These are phyloP conservation scores for Suillia variegata DNA, from an alignment of 2,888 invertebrate species.

Conservation along the genomic window DNA sequence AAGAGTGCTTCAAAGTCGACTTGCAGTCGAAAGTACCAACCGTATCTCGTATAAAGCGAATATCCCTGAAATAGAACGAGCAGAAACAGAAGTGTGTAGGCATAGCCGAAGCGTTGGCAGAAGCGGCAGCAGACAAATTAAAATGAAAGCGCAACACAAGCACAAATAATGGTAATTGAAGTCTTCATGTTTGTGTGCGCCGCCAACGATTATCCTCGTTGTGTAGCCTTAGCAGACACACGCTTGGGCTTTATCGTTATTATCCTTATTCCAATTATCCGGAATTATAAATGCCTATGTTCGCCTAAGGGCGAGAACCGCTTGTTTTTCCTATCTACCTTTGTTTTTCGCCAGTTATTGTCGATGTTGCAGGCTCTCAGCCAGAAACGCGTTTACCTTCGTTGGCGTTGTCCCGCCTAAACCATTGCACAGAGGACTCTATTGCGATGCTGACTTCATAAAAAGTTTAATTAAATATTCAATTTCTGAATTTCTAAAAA, in stretches of 20 bases:
- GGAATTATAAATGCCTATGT: constrained; percentile 53
- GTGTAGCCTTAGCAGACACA: constrained; percentile 17
- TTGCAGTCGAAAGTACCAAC: not conserved
- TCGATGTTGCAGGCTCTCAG: too few relatives aligned
- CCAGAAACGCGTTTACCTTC: not conserved
- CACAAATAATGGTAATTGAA: constrained; percentile 25
- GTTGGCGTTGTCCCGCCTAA: too few relatives aligned
- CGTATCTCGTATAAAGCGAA: not conserved
- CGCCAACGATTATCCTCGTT: constrained; percentile 16
- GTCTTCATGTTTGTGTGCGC: constrained; percentile 38
- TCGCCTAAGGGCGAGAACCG: constrained; percentile 24
- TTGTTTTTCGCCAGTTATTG: too few relatives aligned
- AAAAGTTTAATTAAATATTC: too few relatives aligned
- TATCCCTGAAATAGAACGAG: too few relatives aligned
- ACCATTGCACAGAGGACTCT: too few relatives aligned
- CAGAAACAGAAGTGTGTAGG: too few relatives aligned
- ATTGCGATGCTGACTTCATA: too few relatives aligned
- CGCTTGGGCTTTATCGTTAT: constrained; percentile 53
- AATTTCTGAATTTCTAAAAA: too few relatives aligned
- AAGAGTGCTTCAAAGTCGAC: not conserved
- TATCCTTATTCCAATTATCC: constrained; percentile 57
- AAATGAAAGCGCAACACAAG: constrained; percentile 33
- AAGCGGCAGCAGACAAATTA: constrained; percentile 42
- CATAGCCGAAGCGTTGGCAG: too few relatives aligned
- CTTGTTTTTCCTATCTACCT: constrained; percentile 25